Evolutionary conservation across 2,888 invertebrate species (phyloP), one percentile per base, ranked within the genome.

Genomic region (Thelaira solivaga): DNA sequence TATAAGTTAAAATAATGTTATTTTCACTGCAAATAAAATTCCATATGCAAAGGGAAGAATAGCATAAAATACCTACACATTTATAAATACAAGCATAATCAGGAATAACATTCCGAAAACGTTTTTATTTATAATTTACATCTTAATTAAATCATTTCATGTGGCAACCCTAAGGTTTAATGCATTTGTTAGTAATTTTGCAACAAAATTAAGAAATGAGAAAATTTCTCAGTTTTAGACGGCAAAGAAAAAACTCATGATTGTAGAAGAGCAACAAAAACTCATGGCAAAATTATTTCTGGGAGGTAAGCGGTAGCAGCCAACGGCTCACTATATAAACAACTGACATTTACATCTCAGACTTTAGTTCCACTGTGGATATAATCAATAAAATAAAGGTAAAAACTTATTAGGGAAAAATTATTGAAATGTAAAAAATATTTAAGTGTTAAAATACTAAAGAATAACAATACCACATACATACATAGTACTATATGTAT

Each of bases 341-440:
- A 83, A 84, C 83, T 84, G 81, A 82, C 85, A 82, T 85, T 85
- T 84, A 84, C 83, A 85, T 86, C 85, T 85, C 86, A 83, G 84
- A 85, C 85, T 87, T 88, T 86, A 88, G 88, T 88, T 83, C 83
- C 85, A 85, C 83, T 84, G 85, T 87, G 86, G 88, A 88, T 87
- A 88, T 85, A 81, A 80, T 80, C 82, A 81, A 81, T 81, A 81
- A 83, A 82, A 80, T 81, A 81, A 79, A 78, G 81, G 80, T 73
- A 74, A 80, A 74, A 64, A 53, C 20, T 53, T 11, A 43, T 8
- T 13, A 55, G 22, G 34, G 45, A 55, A 31, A 68, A 45, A 24
- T 24, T 2, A 18, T 26, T 45, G 26, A n/a, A 75, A 55, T 31
- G 22, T 22, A 53, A 64, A 49, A 36, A 31, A 65, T 13, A 29